These are phyloP conservation scores for Drosophila suzukii DNA, from an alignment of 1,140 invertebrate species.

Conservation along the genomic window DNA sequence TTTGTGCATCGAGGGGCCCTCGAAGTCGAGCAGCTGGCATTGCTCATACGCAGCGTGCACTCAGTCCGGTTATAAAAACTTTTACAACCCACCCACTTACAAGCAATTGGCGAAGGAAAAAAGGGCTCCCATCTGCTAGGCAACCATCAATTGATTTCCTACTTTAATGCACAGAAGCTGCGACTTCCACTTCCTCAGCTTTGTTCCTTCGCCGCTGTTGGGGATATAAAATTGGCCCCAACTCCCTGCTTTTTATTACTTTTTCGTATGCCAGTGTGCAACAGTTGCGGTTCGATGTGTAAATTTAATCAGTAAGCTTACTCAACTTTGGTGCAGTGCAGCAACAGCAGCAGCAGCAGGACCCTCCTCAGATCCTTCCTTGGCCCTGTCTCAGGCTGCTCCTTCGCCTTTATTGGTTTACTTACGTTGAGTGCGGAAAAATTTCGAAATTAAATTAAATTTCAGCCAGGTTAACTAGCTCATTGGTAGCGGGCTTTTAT, in stretches of 20 bases:
- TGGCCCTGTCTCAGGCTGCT: constrained; percentile 2
- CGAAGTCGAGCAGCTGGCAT: constrained; percentile 15
- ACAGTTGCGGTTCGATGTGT: constrained; percentile 73
- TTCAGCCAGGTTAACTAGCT: constrained; percentile 29
- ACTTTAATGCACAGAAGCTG: constrained; percentile 34
- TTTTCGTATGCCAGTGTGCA: constrained; percentile 54
- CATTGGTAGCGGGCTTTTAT: constrained; percentile 17
- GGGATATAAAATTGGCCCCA: constrained; percentile 49
- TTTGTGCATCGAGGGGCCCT: constrained; percentile 7
- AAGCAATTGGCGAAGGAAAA: constrained; percentile 59
- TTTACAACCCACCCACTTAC: constrained; percentile 68
- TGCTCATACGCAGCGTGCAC: constrained; percentile 55
- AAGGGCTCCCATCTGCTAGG: constrained; percentile 54
- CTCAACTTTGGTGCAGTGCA: constrained; percentile 57
- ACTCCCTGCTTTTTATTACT: constrained; percentile 29
- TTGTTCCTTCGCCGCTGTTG: constrained; percentile 41
- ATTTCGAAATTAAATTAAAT: constrained; percentile 64
- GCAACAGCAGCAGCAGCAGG: neutral
- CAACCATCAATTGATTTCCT: constrained; percentile 63
- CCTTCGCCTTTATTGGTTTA: constrained; percentile 35
- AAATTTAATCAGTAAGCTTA: constrained; percentile 74
- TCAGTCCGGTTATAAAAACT: constrained; percentile 36
- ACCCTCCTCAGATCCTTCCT: constrained; percentile 4
- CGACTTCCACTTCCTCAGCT: constrained; percentile 29
- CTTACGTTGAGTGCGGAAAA: constrained; percentile 33